Evolutionary conservation across 1,140 invertebrate genomes (phyloP).

Genomic region (Babylonia areolata): DNA sequence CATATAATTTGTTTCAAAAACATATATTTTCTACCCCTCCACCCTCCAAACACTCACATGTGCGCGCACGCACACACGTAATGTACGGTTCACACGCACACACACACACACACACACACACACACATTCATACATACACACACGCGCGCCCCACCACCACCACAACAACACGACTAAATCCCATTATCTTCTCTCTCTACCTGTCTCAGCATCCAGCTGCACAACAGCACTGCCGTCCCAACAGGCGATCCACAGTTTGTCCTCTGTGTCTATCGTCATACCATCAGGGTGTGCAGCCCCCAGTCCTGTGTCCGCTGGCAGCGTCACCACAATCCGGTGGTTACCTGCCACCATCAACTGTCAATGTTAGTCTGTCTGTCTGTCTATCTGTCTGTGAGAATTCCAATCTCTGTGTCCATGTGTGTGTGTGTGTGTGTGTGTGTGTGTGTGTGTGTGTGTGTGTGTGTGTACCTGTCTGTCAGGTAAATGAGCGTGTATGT

Average conservation of each 20-base stretch:
- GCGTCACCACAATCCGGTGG: conserved; percentile 42
- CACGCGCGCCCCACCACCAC: too few relatives aligned
- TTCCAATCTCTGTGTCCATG: not conserved
- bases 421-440: too few relatives aligned
- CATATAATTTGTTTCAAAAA: too few relatives aligned
- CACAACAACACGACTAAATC: too few relatives aligned
- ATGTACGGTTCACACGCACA: too few relatives aligned
- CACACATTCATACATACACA: too few relatives aligned
- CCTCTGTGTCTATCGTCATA: conserved; percentile 78
- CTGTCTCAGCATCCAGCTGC: conserved; percentile 51
- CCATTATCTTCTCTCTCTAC: not conserved
- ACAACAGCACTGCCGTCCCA: conserved; percentile 47
- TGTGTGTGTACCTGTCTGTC: not conserved
- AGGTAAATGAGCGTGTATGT: too few relatives aligned
- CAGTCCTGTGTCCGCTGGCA: not conserved
- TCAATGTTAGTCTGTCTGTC: not conserved
- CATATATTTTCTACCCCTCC: too few relatives aligned
- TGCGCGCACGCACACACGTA: too few relatives aligned
- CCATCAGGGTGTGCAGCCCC: conserved; percentile 72
- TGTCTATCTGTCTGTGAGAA: not conserved
- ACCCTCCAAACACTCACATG: too few relatives aligned
- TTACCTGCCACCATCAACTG: conserved; percentile 38
- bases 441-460: not conserved
- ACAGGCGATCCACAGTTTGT: conserved; percentile 66
- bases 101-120: too few relatives aligned